phyloP scores from a whole-genome alignment of 2,113 vertebrate species.

The Penelope pileata region DNA sequence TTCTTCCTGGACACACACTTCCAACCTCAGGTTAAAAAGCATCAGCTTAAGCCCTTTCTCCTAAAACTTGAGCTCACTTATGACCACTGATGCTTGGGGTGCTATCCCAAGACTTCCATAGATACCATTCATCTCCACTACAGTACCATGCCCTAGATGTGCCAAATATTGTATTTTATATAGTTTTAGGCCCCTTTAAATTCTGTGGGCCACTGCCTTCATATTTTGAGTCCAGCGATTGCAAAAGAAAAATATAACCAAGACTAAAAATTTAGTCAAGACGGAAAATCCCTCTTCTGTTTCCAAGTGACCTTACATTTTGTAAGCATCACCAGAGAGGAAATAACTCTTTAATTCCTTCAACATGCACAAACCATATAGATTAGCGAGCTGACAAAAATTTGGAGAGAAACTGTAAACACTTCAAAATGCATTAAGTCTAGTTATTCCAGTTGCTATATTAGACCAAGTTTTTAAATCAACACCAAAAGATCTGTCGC shows the following conservation, averaged over 20 bases:
- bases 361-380: background rate
- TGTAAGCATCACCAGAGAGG: background rate
- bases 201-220: background rate
- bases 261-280: background rate
- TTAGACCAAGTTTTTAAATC: background rate
- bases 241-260: background rate
- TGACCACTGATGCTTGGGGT: background rate
- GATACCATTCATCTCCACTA: background rate
- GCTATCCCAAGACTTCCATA: background rate
- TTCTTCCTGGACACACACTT: background rate
- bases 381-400: background rate
- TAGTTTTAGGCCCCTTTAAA: background rate
- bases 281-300: constrained; percentile 13
- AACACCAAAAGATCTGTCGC: background rate
- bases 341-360: background rate
- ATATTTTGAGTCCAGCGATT: background rate
- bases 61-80: background rate
- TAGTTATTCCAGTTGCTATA: constrained; percentile 22
- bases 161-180: background rate
- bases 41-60: background rate
- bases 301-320: background rate
- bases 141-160: background rate
- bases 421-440: background rate
- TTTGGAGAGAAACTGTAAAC: constrained; percentile 11
- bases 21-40: background rate